Evolutionary conservation across 2,113 vertebrate genomes (phyloP).

Genomic region (Megaceryle torquata): DNA sequence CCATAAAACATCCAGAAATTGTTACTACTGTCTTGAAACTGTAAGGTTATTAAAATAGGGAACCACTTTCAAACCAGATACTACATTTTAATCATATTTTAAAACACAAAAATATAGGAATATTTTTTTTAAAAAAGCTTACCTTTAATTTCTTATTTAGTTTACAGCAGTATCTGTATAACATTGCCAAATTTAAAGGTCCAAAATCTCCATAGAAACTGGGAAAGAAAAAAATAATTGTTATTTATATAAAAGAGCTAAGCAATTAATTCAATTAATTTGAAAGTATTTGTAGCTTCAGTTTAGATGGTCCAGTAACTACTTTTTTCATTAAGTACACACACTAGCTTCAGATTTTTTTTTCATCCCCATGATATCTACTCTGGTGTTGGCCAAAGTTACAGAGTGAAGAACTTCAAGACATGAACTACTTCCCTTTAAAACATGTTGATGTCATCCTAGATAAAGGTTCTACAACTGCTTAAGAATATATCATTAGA

Average conservation of each 20-base stretch:
- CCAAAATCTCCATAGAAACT: conserved; percentile 98
- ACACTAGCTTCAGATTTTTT: not conserved
- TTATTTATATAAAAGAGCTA: not conserved
- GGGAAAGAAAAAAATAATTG: not conserved
- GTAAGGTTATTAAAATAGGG: not conserved
- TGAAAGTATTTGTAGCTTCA: not conserved
- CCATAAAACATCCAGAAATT: not conserved
- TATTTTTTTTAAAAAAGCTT: conserved; percentile 53
- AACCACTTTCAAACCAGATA: not conserved
- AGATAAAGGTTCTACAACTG: not conserved
- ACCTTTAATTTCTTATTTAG: conserved; percentile 98
- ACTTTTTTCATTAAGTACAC: not conserved
- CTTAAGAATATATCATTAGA: not conserved
- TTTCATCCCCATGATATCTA: not conserved
- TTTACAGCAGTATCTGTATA: conserved; percentile 97
- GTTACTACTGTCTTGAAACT: not conserved
- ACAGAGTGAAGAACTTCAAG: not conserved
- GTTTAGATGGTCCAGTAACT: not conserved
- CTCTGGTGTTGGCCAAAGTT: not conserved
- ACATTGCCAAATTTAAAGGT: conserved; percentile 91
- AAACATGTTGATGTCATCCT: not conserved
- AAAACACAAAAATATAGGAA: not conserved
- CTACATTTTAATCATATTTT: not conserved
- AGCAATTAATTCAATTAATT: not conserved
- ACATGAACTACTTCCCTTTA: not conserved